phyloP scores from a whole-genome alignment of 2,888 invertebrate genomes.

The Leucozona laternaria region DNA sequence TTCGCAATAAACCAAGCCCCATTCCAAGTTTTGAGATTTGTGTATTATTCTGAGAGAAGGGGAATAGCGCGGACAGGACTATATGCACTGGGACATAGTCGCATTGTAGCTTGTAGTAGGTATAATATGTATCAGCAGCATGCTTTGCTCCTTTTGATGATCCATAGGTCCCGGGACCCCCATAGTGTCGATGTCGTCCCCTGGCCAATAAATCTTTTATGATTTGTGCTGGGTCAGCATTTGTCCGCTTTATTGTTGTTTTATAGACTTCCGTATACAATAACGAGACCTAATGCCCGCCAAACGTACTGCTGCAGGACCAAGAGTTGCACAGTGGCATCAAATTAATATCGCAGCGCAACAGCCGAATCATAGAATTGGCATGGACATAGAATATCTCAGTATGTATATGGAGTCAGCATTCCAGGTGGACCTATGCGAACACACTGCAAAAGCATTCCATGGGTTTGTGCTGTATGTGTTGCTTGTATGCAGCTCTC shows the following conservation, averaged over 20 bases:
- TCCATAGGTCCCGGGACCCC: not conserved
- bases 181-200: constrained; percentile 23
- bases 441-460: not conserved
- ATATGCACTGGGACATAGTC: not conserved
- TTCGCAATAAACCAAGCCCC: constrained; percentile 5
- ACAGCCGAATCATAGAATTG: constrained; percentile 5
- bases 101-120: too few relatives aligned
- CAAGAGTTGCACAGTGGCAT: constrained; percentile 16
- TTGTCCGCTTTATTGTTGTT: constrained; percentile 71
- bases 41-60: not conserved
- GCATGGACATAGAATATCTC: not conserved
- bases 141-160: not conserved
- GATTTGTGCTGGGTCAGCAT: constrained; percentile 72
- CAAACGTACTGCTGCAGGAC: constrained; percentile 45
- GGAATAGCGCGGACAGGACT: constrained; percentile 21
- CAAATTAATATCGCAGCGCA: constrained; percentile 10
- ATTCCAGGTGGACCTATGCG: constrained; percentile 39
- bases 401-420: not conserved
- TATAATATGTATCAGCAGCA: not conserved
- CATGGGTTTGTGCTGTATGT: constrained; percentile 13
- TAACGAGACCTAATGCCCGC: constrained; percentile 61
- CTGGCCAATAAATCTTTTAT: constrained; percentile 69
- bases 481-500: constrained; percentile 15
- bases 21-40: constrained; percentile 2
- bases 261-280: constrained; percentile 69